Conservation (phyloP, 2,113 vertebrate species). For the Rafetus swinhoei region DNA sequence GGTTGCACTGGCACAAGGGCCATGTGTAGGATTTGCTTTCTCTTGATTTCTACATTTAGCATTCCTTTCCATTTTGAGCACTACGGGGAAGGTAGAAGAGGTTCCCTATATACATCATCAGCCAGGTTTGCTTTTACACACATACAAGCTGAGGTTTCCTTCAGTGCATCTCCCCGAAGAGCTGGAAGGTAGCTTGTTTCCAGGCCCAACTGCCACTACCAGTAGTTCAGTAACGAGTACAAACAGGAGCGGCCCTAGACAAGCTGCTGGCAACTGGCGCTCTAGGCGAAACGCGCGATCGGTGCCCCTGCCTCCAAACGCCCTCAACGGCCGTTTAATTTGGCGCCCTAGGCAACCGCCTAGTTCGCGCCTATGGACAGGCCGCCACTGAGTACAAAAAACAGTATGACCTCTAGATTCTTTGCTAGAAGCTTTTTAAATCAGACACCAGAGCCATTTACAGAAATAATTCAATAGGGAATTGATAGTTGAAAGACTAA, state of each 20-base stretch:
- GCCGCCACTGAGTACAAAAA: not conserved
- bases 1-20: not conserved
- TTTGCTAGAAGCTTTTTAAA: not conserved
- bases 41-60: not conserved
- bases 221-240: not conserved
- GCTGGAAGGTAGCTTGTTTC: too few species aligned
- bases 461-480: constrained; percentile 30
- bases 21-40: not conserved
- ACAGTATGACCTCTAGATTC: not conserved
- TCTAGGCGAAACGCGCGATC: too few species aligned
- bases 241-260: too few species aligned
- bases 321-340: too few species aligned
- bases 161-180: not conserved
- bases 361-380: too few species aligned
- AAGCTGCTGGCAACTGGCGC: too few species aligned
- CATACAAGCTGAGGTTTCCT: not conserved
- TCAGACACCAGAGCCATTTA: not conserved
- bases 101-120: not conserved
- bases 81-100: not conserved
- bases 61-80: not conserved
- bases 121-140: not conserved
- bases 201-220: too few species aligned
- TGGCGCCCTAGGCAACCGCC: too few species aligned
- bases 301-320: too few species aligned
- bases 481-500: constrained; percentile 39